A percentile compares a stretch with the other conserved stretches of the same genome.
Conservation (phyloP, 2,797 vertebrate genomes). For the Pachyuromys duprasi region DNA sequence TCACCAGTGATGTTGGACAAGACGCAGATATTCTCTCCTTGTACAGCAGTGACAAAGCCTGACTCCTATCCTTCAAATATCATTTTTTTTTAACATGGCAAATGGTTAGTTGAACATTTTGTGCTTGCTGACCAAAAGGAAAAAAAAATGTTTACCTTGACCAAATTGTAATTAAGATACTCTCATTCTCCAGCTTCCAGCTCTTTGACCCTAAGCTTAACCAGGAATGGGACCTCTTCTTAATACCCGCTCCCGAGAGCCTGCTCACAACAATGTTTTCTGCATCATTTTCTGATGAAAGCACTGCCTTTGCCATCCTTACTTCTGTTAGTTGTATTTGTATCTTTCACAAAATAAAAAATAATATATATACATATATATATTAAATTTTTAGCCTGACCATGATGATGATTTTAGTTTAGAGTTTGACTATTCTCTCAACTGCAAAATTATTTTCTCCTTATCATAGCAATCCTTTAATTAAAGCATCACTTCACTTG, state of each 20-base stretch:
- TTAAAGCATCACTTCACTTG: background rate
- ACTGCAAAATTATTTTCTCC: background rate
- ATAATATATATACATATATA: too few relatives aligned
- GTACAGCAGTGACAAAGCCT: background rate
- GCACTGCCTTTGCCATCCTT: background rate
- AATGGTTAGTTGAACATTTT: background rate
- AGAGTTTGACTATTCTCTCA: background rate
- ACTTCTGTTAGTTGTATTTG: background rate
- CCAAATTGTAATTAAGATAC: background rate
- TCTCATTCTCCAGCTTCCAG: background rate
- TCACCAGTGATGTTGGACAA: background rate
- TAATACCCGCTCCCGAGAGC: background rate
- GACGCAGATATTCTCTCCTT: background rate
- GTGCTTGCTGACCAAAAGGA: background rate
- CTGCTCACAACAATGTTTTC: background rate
- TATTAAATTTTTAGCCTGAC: background rate
- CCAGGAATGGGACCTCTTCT: background rate
- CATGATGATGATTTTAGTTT: background rate
- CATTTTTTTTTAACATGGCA: background rate
- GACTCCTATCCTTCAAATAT: background rate
- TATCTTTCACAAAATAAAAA: background rate
- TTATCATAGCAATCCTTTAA: background rate
- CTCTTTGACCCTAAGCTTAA: background rate
- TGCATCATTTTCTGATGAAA: background rate
- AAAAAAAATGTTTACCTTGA: background rate